Evolutionary conservation across 2,888 invertebrate species (phyloP).

Genomic region (Plemyria rubiginata): DNA sequence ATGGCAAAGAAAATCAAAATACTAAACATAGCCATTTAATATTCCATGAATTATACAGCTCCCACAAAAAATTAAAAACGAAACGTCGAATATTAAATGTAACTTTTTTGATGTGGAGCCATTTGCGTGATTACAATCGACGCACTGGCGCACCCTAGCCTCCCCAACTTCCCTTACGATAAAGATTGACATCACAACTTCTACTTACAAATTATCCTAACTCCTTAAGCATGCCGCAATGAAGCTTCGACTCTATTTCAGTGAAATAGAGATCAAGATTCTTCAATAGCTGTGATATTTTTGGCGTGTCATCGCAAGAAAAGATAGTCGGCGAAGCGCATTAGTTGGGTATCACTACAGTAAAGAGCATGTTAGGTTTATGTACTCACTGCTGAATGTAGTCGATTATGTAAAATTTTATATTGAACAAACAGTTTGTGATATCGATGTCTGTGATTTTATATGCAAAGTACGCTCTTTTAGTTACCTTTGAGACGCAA

Average conservation of each 20-base stretch:
- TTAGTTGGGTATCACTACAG: slow-evolving; percentile 81
- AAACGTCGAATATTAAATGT: slow-evolving; percentile 75
- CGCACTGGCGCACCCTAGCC: slow-evolving; percentile 79
- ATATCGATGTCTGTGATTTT: slow-evolving; percentile 54
- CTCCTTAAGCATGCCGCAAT: slow-evolving; percentile 53
- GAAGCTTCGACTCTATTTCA: slow-evolving; percentile 58
- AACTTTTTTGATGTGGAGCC: slow-evolving; percentile 81
- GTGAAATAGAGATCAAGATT: slow-evolving; percentile 57
- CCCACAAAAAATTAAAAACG: slow-evolving; percentile 68
- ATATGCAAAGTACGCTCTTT: slow-evolving; percentile 44
- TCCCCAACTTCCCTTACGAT: slow-evolving; percentile 81
- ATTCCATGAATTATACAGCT: slow-evolving; percentile 42
- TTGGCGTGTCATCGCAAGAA: slow-evolving; percentile 82
- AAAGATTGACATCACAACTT: slow-evolving; percentile 81
- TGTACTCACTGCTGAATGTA: slow-evolving; percentile 67
- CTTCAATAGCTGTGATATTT: slow-evolving; percentile 49
- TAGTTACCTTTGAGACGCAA: not conserved
- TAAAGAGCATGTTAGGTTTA: slow-evolving; percentile 72
- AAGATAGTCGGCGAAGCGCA: slow-evolving; percentile 82
- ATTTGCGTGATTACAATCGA: slow-evolving; percentile 85
- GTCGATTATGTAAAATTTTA: slow-evolving; percentile 76
- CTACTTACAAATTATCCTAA: slow-evolving; percentile 78
- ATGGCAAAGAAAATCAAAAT: not conserved
- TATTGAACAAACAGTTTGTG: slow-evolving; percentile 69
- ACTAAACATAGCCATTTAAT: not conserved